These are phyloP conservation scores for Cebus imitator DNA, from an alignment of 2,113 vertebrate genomes.

Conservation along the genomic window DNA sequence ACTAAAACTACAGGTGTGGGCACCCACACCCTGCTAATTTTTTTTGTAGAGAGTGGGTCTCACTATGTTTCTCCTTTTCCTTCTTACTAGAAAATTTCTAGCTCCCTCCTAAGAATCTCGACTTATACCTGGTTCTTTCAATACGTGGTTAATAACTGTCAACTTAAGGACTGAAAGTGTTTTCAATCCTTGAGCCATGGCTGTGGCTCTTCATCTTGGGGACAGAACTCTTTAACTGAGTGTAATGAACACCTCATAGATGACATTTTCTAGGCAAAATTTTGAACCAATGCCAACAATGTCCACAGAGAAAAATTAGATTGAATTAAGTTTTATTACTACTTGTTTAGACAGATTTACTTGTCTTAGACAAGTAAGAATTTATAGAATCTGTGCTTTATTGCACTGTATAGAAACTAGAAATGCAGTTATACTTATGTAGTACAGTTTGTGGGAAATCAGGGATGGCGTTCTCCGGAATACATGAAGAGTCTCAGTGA, in stretches of 20 bases:
- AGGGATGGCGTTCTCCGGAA: neutral
- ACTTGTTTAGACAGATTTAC: conserved; percentile 35
- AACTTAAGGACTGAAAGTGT: conserved; percentile 31
- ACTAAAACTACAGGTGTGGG: too few relatives aligned
- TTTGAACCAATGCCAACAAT: neutral
- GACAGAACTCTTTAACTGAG: neutral
- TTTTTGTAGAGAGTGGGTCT: too few relatives aligned
- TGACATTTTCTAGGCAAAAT: neutral
- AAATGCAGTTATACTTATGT: neutral
- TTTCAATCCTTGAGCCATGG: neutral
- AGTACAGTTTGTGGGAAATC: neutral
- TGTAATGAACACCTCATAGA: neutral
- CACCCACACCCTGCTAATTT: too few relatives aligned
- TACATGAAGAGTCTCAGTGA: conserved; percentile 67
- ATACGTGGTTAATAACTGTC: neutral
- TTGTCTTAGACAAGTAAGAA: conserved; percentile 1
- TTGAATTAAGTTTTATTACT: conserved; percentile 63
- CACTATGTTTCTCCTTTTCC: too few relatives aligned
- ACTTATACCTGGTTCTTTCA: neutral
- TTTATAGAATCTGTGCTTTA: conserved; percentile 26
- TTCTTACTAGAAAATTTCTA: conserved; percentile 6
- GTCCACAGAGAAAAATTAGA: conserved; percentile 28
- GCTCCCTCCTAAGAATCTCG: neutral
- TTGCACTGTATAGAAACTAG: neutral
- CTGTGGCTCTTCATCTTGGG: neutral